Evolutionary conservation across 2,113 vertebrate species (phyloP).

Genomic region (Chrysochloris asiatica): DNA sequence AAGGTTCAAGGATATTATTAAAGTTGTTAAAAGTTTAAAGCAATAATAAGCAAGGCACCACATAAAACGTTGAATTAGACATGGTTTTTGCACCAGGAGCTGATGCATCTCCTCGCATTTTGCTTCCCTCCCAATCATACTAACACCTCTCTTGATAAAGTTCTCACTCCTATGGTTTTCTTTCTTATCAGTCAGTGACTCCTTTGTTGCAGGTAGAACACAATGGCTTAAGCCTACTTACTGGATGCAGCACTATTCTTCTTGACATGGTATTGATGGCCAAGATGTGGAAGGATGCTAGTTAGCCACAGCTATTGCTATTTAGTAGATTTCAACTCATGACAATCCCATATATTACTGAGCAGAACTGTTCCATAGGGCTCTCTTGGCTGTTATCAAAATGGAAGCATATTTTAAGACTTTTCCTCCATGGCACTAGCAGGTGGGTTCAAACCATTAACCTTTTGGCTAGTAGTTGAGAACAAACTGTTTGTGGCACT

Average conservation of each 20-base stretch:
- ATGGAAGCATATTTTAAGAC: not conserved
- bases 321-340: not conserved
- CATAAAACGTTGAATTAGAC: constrained; percentile 65
- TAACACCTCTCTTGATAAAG: not conserved
- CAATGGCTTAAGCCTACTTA: not conserved
- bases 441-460: not conserved
- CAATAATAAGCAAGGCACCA: constrained; percentile 37
- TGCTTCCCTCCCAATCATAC: constrained; percentile 37
- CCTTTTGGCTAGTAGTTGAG: not conserved
- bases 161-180: not conserved
- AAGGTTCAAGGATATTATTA: constrained; percentile 73
- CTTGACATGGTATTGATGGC: not conserved
- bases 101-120: constrained; percentile 33
- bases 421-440: not conserved
- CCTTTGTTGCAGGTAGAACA: not conserved
- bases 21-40: constrained; percentile 67
- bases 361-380: not conserved
- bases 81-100: constrained; percentile 47
- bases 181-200: constrained; percentile 1
- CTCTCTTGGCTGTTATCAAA: not conserved
- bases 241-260: not conserved
- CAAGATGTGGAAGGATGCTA: not conserved
- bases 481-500: not conserved
- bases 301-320: not conserved
- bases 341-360: not conserved